Evolutionary conservation across 2,888 invertebrate genomes (phyloP).

Genomic region (Callyntrura sp.): DNA sequence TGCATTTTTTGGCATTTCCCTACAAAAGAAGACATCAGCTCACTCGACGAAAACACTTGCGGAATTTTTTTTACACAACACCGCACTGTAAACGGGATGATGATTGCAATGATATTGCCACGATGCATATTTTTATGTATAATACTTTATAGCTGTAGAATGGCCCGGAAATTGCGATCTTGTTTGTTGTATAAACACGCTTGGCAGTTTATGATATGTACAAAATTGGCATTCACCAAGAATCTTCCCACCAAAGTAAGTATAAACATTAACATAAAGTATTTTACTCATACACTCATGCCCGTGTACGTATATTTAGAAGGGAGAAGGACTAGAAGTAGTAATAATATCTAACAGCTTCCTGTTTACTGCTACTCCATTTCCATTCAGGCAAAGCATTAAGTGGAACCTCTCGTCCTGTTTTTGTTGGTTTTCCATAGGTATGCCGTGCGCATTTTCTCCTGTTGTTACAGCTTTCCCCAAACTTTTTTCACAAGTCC

Average conservation of each 20-base stretch:
- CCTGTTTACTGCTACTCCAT: conserved; percentile 37
- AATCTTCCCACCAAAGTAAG: too few species aligned
- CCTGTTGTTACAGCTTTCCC: background rate
- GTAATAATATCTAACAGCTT: conserved; percentile 53
- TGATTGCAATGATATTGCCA: background rate
- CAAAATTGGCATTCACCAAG: conserved; percentile 6
- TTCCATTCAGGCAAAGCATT: conserved; percentile 18
- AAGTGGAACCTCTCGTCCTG: background rate
- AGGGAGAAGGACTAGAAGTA: conserved; percentile 24
- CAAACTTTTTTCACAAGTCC: background rate
- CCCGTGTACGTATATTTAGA: background rate
- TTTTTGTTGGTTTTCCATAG: background rate
- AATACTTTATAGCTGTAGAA: conserved; percentile 26
- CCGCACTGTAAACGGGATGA: background rate
- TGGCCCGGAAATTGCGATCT: conserved; percentile 54
- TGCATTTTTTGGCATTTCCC: background rate
- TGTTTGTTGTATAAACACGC: conserved; percentile 28
- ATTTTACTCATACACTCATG: background rate
- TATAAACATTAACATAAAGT: too few species aligned
- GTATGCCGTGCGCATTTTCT: conserved; percentile 15
- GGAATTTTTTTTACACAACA: too few species aligned
- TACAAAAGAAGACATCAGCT: background rate
- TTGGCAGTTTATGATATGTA: background rate
- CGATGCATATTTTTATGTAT: conserved; percentile 41
- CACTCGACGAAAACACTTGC: too few species aligned